phyloP scores from a whole-genome alignment of 2,797 vertebrate genomes.

The Hybognathus amarus region DNA sequence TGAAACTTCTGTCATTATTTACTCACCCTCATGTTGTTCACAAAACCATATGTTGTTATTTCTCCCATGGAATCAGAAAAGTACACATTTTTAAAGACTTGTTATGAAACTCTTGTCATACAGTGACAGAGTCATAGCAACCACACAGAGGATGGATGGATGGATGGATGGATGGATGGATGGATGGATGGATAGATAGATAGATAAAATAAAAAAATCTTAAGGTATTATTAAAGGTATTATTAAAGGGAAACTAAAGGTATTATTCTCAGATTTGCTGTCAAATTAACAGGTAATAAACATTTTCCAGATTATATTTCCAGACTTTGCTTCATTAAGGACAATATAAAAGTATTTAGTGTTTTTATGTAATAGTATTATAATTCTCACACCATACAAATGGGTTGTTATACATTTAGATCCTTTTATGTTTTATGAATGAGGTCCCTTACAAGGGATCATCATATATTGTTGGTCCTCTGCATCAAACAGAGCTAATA shows the following conservation, averaged over 20 bases:
- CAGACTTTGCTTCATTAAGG: too few relatives aligned
- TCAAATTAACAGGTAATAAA: neutral
- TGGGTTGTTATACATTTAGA: neutral
- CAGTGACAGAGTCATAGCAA: neutral
- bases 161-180: neutral
- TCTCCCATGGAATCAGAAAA: neutral
- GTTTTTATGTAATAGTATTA: neutral
- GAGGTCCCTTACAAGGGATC: neutral
- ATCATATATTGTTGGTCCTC: neutral
- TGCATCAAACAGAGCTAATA: neutral
- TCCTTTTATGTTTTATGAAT: neutral
- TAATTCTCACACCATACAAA: neutral
- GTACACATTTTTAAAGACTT: neutral
- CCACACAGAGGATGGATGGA: neutral
- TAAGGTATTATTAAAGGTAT: too few relatives aligned
- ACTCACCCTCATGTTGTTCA: neutral
- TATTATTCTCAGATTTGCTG: neutral
- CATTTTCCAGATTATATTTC: too few relatives aligned
- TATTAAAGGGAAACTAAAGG: neutral
- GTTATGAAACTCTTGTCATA: neutral
- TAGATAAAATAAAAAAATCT: neutral
- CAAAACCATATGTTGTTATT: neutral
- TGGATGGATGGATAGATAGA: neutral
- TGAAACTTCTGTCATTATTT: conserved; percentile 13
- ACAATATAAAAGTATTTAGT: neutral